phyloP scores from a whole-genome alignment of 2,888 invertebrate genomes.

The Selenia dentaria region DNA sequence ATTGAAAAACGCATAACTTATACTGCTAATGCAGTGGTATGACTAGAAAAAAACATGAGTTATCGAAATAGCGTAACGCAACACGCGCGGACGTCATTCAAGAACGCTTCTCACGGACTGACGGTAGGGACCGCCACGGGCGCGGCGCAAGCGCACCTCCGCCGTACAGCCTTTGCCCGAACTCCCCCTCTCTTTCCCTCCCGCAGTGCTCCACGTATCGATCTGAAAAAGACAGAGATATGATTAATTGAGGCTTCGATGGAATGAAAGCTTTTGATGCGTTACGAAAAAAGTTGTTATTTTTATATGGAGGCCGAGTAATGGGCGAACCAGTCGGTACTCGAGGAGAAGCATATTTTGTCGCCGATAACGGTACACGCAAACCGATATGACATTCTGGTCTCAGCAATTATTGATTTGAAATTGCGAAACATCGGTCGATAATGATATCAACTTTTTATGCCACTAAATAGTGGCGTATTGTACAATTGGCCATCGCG shows the following conservation, averaged over 20 bases:
- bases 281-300: conserved; percentile 38
- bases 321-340: conserved; percentile 13
- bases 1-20: too few relatives aligned
- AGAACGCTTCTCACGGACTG: conserved; percentile 36
- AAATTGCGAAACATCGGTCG: too few relatives aligned
- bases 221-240: conserved; percentile 44
- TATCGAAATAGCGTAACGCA: not conserved
- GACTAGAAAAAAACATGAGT: too few relatives aligned
- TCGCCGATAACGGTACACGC: conserved; percentile 28
- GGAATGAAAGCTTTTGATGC: conserved; percentile 33
- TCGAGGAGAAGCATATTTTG: conserved; percentile 24
- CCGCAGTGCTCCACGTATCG: conserved; percentile 1
- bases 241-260: conserved; percentile 40
- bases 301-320: conserved; percentile 30
- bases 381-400: conserved; percentile 27
- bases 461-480: too few relatives aligned
- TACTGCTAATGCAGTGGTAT: too few relatives aligned
- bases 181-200: conserved; percentile 30
- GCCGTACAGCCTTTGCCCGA: conserved; percentile 26
- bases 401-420: conserved; percentile 17
- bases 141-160: conserved; percentile 33
- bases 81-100: conserved; percentile 28
- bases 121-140: conserved; percentile 23
- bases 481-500: too few relatives aligned
- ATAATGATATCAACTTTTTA: too few relatives aligned